These are phyloP conservation scores for Drosophila melanosoma DNA, from an alignment of 2,888 invertebrate genomes.

Conservation along the genomic window DNA sequence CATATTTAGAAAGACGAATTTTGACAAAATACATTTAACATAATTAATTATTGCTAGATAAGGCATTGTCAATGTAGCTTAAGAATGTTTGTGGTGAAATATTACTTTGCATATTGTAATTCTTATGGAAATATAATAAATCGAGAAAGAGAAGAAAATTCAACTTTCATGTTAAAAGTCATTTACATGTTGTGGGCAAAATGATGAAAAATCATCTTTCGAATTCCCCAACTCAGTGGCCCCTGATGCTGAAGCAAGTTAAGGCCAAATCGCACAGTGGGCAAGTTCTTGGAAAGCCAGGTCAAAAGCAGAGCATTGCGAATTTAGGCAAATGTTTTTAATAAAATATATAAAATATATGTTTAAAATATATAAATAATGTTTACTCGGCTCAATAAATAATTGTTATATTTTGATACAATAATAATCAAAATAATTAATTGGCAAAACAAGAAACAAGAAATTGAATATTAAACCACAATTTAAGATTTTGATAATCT, in stretches of 20 bases:
- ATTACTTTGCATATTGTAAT: conserved; percentile 38
- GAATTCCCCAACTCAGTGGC: conserved; percentile 37
- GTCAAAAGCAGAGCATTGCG: neutral
- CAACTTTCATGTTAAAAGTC: conserved; percentile 56
- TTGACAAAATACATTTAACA: conserved; percentile 8
- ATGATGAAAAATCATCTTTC: conserved; percentile 68
- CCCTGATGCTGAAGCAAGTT: neutral
- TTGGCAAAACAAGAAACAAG: neutral
- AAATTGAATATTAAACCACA: neutral
- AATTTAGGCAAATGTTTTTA: neutral
- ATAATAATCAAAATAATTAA: too few relatives aligned
- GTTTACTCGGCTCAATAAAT: too few relatives aligned
- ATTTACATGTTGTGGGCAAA: conserved; percentile 54
- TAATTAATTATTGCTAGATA: conserved; percentile 51
- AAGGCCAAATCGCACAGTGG: conserved; percentile 15
- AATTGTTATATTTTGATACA: too few relatives aligned
- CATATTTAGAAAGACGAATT: neutral
- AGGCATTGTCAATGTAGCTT: conserved; percentile 26
- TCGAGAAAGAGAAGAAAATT: conserved; percentile 8
- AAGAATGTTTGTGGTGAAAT: conserved; percentile 40
- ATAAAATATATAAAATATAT: too few relatives aligned
- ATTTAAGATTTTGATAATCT: neutral
- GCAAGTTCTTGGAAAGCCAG: neutral
- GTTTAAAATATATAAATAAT: neutral
- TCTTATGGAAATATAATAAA: conserved; percentile 29